Evolutionary conservation across 2,797 vertebrate species (phyloP).

Genomic region (Anguilla anguilla): DNA sequence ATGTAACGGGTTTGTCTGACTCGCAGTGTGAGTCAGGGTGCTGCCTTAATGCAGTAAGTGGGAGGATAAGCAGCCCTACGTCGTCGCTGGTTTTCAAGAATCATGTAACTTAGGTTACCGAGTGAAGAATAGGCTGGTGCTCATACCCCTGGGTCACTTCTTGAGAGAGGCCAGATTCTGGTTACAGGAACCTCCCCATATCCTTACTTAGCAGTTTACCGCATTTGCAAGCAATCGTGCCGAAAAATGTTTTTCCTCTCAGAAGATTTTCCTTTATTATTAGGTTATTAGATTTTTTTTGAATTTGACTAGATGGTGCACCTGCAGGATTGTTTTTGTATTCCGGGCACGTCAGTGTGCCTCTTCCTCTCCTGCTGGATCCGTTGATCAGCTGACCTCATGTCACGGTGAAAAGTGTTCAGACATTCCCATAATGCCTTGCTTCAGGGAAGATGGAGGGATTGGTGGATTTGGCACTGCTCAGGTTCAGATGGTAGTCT

Average conservation of each 20-base stretch:
- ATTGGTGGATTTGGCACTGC: conserved; percentile 47
- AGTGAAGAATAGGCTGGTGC: conserved; percentile 26
- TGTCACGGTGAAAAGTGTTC: conserved; percentile 19
- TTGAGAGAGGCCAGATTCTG: conserved; percentile 6
- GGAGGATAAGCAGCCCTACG: conserved; percentile 38
- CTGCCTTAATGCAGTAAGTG: conserved; percentile 56
- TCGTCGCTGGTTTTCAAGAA: conserved; percentile 43
- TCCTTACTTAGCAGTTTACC: neutral
- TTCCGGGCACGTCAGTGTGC: neutral
- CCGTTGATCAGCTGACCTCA: neutral
- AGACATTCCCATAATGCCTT: conserved; percentile 23
- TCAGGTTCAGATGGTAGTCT: conserved; percentile 32
- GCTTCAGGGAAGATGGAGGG: conserved; percentile 19
- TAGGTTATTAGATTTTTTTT: neutral
- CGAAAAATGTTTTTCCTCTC: neutral
- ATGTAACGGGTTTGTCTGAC: conserved; percentile 47
- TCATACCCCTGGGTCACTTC: neutral
- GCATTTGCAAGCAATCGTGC: neutral
- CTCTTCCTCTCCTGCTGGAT: neutral
- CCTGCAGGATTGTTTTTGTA: neutral
- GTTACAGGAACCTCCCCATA: neutral
- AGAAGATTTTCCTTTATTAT: neutral
- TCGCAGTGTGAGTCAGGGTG: conserved; percentile 43
- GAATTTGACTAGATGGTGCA: neutral
- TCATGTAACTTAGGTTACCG: conserved; percentile 17